A percentile compares a stretch with the other conserved stretches of the same genome.
Conservation (phyloP, 2,113 vertebrate species). For the Ahaetulla prasina region DNA sequence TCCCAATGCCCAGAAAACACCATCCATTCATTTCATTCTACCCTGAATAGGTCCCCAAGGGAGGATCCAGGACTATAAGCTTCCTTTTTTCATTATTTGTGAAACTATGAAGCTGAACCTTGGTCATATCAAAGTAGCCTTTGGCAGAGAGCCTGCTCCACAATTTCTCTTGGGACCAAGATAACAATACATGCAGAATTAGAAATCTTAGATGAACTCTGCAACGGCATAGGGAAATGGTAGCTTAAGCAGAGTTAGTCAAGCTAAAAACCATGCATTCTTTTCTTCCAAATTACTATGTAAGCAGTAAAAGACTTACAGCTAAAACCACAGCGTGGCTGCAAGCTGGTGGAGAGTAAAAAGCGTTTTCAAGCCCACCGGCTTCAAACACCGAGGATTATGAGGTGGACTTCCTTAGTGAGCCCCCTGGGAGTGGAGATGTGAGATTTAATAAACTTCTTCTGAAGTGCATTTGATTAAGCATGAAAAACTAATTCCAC, state of each 20-base stretch:
- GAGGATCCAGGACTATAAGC: neutral
- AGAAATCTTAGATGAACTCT: neutral
- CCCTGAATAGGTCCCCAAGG: neutral
- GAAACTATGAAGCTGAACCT: neutral
- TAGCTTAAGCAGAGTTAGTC: neutral
- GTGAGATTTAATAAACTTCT: neutral
- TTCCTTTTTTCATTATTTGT: neutral
- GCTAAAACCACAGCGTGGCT: neutral
- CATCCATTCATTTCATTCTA: neutral
- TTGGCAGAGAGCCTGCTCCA: neutral
- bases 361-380: neutral
- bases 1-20: too few relatives aligned
- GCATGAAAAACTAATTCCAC: neutral
- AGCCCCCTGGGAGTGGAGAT: neutral
- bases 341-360: neutral
- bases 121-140: neutral
- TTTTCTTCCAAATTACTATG: neutral
- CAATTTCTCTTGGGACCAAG: neutral
- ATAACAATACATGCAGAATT: neutral
- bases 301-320: neutral
- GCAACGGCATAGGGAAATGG: neutral
- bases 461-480: neutral
- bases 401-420: neutral
- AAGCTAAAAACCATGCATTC: neutral
- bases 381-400: neutral